Evolutionary conservation across 2,797 vertebrate genomes (phyloP).

Genomic region (Pangasius djambal): DNA sequence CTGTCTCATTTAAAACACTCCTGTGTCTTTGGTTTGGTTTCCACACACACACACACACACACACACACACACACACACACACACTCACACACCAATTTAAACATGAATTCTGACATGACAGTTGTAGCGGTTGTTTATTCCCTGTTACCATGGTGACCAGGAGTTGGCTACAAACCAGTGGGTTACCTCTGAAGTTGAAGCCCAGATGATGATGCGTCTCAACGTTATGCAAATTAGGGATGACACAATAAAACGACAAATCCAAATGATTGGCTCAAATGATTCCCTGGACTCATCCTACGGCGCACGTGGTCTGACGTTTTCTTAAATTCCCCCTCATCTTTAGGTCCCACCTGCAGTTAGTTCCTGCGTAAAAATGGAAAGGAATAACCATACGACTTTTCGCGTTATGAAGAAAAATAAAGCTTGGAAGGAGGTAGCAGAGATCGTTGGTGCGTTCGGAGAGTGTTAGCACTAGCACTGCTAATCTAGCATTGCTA

Average conservation of each 20-base stretch:
- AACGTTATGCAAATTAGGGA: background rate
- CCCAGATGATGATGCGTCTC: background rate
- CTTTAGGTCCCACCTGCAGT: background rate
- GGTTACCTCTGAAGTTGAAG: background rate
- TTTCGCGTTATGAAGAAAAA: background rate
- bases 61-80: slow-evolving; percentile 21
- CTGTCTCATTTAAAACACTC: background rate
- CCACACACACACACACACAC: slow-evolving; percentile 1
- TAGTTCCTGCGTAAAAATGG: background rate
- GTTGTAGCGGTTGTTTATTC: background rate
- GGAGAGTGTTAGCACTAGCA: background rate
- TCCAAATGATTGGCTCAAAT: background rate
- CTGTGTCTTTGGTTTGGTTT: background rate
- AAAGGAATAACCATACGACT: background rate
- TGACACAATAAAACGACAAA: background rate
- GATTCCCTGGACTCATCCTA: background rate
- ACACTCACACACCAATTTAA: background rate
- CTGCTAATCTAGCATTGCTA: background rate
- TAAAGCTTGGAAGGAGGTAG: background rate
- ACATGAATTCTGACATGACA: background rate
- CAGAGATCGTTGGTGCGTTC: background rate
- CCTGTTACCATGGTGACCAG: background rate
- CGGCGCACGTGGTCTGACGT: background rate
- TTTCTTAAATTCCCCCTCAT: background rate
- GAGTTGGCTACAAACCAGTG: background rate